These are phyloP conservation scores for Oostethus manadensis DNA, from an alignment of 2,113 vertebrate genomes.

Conservation along the genomic window DNA sequence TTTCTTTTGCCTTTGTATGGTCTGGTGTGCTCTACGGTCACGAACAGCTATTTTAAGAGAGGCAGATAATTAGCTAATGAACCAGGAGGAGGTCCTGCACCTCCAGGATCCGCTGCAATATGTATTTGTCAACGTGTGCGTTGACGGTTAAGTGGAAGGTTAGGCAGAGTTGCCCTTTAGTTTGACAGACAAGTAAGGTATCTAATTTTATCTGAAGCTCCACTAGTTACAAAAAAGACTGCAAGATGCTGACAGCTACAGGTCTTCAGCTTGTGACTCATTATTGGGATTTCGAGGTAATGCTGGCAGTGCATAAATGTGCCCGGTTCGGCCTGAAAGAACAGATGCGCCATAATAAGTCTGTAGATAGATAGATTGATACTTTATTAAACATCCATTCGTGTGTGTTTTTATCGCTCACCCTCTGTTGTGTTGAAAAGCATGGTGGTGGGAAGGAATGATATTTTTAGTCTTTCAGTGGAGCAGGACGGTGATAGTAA, in stretches of 20 bases:
- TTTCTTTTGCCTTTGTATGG: background rate
- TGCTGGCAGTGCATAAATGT: background rate
- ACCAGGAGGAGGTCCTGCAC: background rate
- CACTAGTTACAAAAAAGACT: background rate
- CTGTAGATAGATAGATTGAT: too few species aligned
- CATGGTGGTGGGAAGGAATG: too few species aligned
- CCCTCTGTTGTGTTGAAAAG: too few species aligned
- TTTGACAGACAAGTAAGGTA: constrained; percentile 20
- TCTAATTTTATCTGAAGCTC: constrained; percentile 8
- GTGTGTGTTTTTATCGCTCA: too few species aligned
- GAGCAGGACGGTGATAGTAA: too few species aligned
- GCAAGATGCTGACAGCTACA: background rate
- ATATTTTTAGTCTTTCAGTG: too few species aligned
- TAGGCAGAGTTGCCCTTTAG: constrained; percentile 30
- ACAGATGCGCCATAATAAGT: background rate
- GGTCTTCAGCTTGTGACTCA: constrained; percentile 12
- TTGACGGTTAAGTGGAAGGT: background rate
- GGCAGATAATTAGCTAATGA: background rate
- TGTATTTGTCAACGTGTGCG: background rate
- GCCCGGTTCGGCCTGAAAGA: background rate
- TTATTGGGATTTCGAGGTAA: constrained; percentile 13
- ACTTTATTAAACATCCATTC: too few species aligned
- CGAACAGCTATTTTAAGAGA: constrained; percentile 4
- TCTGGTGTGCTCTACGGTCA: background rate
- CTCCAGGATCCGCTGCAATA: background rate